Evolutionary conservation across 2,797 vertebrate genomes (phyloP).

Genomic region (Bovichtus variegatus): DNA sequence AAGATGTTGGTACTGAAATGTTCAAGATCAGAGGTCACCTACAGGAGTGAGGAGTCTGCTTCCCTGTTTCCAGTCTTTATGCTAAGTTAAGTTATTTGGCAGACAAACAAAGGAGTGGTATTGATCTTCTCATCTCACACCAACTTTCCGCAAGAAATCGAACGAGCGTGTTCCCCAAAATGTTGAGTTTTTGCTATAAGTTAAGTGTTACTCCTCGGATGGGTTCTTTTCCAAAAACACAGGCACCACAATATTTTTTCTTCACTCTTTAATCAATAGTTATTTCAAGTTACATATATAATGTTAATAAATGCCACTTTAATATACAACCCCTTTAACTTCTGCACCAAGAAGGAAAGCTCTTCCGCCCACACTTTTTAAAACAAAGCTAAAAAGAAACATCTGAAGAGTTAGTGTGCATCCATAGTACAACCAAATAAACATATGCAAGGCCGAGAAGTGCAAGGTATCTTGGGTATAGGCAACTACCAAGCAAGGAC

Average conservation of each 20-base stretch:
- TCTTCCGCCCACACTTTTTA: conserved; percentile 70
- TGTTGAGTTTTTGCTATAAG: not conserved
- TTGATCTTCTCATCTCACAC: not conserved
- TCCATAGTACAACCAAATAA: conserved; percentile 74
- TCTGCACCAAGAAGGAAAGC: conserved; percentile 58
- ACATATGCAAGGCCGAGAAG: conserved; percentile 77
- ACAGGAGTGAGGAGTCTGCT: too few relatives aligned
- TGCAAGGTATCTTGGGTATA: conserved; percentile 78
- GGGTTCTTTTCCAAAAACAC: conserved; percentile 11
- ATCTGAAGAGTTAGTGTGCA: conserved; percentile 78
- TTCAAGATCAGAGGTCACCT: too few relatives aligned
- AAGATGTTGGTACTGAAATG: too few relatives aligned
- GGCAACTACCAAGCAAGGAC: conserved; percentile 81
- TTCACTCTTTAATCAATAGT: conserved; percentile 78
- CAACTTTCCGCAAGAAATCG: not conserved
- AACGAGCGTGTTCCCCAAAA: not conserved
- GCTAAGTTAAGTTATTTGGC: not conserved
- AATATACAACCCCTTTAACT: conserved; percentile 78
- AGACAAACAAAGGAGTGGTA: not conserved
- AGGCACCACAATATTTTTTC: conserved; percentile 36
- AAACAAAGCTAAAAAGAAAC: conserved; percentile 74
- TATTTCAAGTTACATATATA: conserved; percentile 82
- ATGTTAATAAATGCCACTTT: conserved; percentile 83
- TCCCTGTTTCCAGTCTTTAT: not conserved
- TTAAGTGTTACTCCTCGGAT: too few relatives aligned